Conservation (phyloP, 2,797 vertebrate genomes). For the Lepilemur septentrionalis region DNA sequence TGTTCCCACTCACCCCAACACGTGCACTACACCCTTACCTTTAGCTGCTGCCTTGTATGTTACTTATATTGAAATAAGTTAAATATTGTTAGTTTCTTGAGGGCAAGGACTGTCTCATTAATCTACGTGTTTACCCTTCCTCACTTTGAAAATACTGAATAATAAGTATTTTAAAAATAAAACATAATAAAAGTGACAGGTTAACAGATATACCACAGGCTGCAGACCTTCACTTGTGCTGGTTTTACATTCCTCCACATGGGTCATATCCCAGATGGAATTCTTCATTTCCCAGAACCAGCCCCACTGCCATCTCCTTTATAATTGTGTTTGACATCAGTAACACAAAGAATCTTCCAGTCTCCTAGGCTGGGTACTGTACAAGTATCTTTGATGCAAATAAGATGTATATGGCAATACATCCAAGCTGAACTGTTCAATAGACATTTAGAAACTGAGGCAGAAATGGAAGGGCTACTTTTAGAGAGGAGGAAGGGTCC, state of each 20-base stretch:
- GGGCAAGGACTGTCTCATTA: neutral
- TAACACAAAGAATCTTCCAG: neutral
- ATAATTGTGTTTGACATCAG: neutral
- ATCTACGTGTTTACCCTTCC: neutral
- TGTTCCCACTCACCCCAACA: neutral
- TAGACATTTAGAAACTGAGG: neutral
- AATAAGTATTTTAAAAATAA: constrained; percentile 7
- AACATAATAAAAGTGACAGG: neutral
- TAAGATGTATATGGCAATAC: neutral
- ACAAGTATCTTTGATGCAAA: neutral
- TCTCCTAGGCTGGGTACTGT: neutral
- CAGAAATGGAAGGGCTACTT: neutral
- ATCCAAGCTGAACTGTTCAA: neutral
- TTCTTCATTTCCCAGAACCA: neutral
- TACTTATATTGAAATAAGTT: neutral
- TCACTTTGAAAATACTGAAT: neutral
- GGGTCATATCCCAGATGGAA: neutral
- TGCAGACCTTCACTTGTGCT: neutral
- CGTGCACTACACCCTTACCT: neutral
- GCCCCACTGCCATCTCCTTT: neutral
- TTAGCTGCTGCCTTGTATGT: neutral
- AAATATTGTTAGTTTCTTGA: neutral
- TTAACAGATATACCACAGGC: neutral
- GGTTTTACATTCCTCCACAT: constrained; percentile 1
- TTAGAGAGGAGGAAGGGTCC: neutral